Percentiles rank a stretch among this genome's conserved stretches.
Evolutionary conservation across 2,797 vertebrate species (phyloP).

Genomic region (Pantherophis alleghaniensis): DNA sequence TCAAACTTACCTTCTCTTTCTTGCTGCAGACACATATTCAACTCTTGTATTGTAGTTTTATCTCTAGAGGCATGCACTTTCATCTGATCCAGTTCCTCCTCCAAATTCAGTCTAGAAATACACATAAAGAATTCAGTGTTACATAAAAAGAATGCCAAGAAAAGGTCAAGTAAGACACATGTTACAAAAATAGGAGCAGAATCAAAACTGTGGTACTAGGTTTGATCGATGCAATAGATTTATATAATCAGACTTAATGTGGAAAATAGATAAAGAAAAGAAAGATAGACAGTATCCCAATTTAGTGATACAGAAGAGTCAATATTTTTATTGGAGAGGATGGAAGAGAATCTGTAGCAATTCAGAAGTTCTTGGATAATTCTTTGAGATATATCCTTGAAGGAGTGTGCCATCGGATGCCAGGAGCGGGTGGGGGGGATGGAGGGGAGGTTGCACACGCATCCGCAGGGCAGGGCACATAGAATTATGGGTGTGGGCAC

Average conservation of each 20-base stretch:
- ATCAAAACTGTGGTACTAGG: neutral
- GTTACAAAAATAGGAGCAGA: neutral
- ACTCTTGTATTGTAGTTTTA: conserved; percentile 76
- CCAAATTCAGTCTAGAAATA: conserved; percentile 75
- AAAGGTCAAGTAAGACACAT: neutral
- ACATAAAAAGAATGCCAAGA: conserved; percentile 8
- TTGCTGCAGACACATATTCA: conserved; percentile 72
- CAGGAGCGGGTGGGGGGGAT: no score
- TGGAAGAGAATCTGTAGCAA: neutral
- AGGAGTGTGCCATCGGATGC: neutral
- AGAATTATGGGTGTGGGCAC: no score
- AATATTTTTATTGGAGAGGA: neutral
- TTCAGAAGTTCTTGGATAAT: neutral
- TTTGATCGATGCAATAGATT: neutral
- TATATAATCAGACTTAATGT: neutral
- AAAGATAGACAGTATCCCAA: neutral
- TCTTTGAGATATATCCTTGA: neutral
- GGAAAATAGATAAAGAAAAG: neutral
- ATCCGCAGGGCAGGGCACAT: no score
- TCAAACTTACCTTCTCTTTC: conserved; percentile 73
- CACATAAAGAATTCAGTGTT: conserved; percentile 34
- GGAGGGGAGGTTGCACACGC: no score
- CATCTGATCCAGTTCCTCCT: conserved; percentile 84
- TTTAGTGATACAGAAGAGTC: neutral
- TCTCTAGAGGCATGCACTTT: conserved; percentile 76